phyloP scores from a whole-genome alignment of 2,888 invertebrate genomes.

The Amaurobius ferox region DNA sequence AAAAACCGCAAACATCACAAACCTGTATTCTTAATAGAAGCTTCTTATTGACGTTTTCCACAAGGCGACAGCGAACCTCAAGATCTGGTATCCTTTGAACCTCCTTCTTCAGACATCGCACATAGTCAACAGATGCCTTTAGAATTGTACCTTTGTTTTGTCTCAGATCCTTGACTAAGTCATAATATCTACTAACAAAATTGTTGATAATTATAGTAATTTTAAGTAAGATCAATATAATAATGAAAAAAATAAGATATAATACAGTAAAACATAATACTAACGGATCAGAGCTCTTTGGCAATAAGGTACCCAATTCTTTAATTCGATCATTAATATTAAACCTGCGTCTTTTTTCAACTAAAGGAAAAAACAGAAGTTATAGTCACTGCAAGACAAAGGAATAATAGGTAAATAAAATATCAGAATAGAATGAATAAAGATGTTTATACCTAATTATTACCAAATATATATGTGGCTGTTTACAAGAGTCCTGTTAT shows the following conservation, averaged over 20 bases:
- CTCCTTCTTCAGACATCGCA: constrained; percentile 86
- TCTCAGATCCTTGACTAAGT: constrained; percentile 90
- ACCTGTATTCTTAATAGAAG: constrained; percentile 89
- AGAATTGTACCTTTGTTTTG: constrained; percentile 97
- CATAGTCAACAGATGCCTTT: constrained; percentile 98
- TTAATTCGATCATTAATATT: constrained; percentile 99
- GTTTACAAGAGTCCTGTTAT: no score
- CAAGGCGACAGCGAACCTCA: constrained; percentile 87
- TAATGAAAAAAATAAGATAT: neutral
- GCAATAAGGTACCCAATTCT: constrained; percentile 94
- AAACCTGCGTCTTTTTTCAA: constrained; percentile 94
- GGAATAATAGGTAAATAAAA: no score
- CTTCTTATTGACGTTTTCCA: constrained; percentile 89
- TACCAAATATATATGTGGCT: no score
- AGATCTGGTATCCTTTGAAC: constrained; percentile 86
- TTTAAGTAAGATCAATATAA: neutral
- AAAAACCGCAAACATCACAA: neutral
- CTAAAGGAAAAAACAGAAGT: constrained; percentile 79
- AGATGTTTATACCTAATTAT: no score
- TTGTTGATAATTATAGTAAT: neutral
- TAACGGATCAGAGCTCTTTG: constrained; percentile 92
- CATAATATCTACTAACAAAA: constrained; percentile 82
- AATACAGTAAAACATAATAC: constrained; percentile 73
- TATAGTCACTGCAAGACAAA: no score
- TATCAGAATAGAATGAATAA: no score